phyloP scores from a whole-genome alignment of 2,113 vertebrate genomes.

The Leptobrachium leishanense region DNA sequence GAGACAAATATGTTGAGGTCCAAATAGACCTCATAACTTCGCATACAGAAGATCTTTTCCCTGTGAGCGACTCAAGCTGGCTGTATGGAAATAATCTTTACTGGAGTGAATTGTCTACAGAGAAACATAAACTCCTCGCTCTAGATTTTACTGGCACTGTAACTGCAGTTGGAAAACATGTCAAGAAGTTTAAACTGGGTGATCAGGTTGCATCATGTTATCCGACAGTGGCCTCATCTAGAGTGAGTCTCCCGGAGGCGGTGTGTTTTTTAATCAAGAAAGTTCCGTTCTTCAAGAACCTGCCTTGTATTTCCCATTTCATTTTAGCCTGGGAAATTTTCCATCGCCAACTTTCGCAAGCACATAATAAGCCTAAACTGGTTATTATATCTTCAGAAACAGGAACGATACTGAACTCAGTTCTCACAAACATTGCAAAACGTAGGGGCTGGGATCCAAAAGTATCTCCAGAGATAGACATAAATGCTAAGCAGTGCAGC shows the following conservation, averaged over 20 bases:
- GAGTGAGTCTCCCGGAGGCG: constrained; percentile 65
- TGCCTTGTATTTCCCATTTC: constrained; percentile 78
- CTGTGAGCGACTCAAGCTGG: constrained; percentile 71
- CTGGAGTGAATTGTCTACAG: constrained; percentile 67
- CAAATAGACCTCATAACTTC: constrained; percentile 70
- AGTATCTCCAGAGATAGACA: constrained; percentile 21
- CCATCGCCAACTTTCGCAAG: constrained; percentile 54
- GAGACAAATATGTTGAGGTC: constrained; percentile 66
- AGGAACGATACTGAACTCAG: constrained; percentile 52
- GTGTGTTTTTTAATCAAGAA: constrained; percentile 70
- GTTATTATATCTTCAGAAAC: constrained; percentile 68
- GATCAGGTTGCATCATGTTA: constrained; percentile 77
- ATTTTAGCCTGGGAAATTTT: constrained; percentile 77
- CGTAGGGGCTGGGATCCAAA: constrained; percentile 62
- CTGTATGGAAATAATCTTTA: constrained; percentile 73
- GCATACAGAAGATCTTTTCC: constrained; percentile 83
- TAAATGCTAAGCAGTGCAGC: constrained; percentile 54
- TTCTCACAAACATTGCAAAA: too few species aligned
- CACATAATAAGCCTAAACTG: constrained; percentile 62
- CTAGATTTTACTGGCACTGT: constrained; percentile 80
- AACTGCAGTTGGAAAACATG: constrained; percentile 66
- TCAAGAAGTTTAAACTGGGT: constrained; percentile 70
- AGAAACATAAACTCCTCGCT: constrained; percentile 70
- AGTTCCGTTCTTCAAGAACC: constrained; percentile 66
- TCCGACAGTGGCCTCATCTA: constrained; percentile 65